phyloP scores from a whole-genome alignment of 2,797 vertebrate species.

The Myripristis jacobus region DNA sequence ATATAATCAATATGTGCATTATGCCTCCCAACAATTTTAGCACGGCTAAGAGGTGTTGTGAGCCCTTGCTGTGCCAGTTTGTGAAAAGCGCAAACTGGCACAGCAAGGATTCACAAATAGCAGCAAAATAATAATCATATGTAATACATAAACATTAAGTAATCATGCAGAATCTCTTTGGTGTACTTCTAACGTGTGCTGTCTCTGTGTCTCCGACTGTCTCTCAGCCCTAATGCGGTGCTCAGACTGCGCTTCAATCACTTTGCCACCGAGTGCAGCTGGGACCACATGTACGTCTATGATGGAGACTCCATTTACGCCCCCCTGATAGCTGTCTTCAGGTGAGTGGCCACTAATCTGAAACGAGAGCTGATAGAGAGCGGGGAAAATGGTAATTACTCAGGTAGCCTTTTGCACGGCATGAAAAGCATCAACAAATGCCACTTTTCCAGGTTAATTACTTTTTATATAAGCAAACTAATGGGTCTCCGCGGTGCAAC shows the following conservation, averaged over 20 bases:
- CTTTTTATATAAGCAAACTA: constrained; percentile 36
- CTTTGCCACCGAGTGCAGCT: constrained; percentile 97
- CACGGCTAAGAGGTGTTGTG: not conserved
- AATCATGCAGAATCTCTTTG: constrained; percentile 22
- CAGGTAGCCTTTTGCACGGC: constrained; percentile 37
- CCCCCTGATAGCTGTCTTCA: constrained; percentile 89
- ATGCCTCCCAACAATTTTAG: not conserved
- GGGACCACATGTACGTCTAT: constrained; percentile 97
- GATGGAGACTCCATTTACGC: constrained; percentile 96
- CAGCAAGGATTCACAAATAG: constrained; percentile 1
- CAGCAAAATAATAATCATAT: constrained; percentile 1
- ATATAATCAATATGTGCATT: too few species aligned
- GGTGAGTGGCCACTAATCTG: constrained; percentile 76
- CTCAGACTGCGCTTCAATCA: constrained; percentile 94
- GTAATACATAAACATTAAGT: not conserved
- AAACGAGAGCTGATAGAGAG: not conserved
- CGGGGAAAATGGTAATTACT: constrained; percentile 39
- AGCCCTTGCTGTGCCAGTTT: constrained; percentile 5
- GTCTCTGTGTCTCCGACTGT: constrained; percentile 5
- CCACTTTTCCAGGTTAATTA: constrained; percentile 38
- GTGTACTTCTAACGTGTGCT: not conserved
- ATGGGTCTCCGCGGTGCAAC: not conserved
- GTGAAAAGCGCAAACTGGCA: not conserved
- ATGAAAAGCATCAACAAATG: constrained; percentile 35
- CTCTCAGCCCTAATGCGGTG: constrained; percentile 89